Base-by-base conservation (phyloP, 2,797 vertebrate species). In the Okamejei kenojei region DNA sequence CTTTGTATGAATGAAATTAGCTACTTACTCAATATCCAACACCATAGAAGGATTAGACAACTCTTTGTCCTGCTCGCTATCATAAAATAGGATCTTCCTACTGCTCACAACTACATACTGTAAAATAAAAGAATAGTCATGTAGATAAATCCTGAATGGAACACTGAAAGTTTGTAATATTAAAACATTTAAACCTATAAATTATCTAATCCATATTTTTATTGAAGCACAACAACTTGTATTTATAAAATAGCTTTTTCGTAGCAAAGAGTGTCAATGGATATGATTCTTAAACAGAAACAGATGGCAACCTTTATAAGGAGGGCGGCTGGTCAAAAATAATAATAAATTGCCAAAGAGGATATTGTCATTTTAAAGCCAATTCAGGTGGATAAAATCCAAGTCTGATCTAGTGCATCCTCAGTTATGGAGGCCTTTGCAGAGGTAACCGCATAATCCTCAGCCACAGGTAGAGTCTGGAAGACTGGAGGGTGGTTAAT, bases 1-100 rank as follows among this genome's bases (percentile, higher is more conserved):
- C 86, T 93, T 94, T 91, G 32, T 29, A 93, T 84, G 32, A 94
- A 93, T 79, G 58, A 7, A 26, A 74, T 45, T 54, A 58, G 26
- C 45, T 54, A 98, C 99, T 99, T 96, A 99, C 99, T 99, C 97
- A 79, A 99, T 98, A 94, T 99, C 98, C 95, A 99, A 97, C 29
- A 98, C 98, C 99, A 99, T 99, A 93, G 97, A 99, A 1, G 99
- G 99, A 94, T 98, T 99, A 93, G 98, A 98, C 71, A 97, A 98
- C 93, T 99, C 98, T 95, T 97, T 96, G 95, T 99, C 98, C 96
- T 96, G 96, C 93, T 99, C 98, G 0, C 97, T 98, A 95, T 99
- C 96, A 95, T 99, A 99, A 96, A 99, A 99, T 93, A 99, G 96
- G 94, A 99, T 98, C 96, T 99, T 99, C 97, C 98, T 99, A 95